Evolutionary conservation across 2,888 invertebrate genomes (phyloP).

Genomic region (Leptinotarsa juncta): DNA sequence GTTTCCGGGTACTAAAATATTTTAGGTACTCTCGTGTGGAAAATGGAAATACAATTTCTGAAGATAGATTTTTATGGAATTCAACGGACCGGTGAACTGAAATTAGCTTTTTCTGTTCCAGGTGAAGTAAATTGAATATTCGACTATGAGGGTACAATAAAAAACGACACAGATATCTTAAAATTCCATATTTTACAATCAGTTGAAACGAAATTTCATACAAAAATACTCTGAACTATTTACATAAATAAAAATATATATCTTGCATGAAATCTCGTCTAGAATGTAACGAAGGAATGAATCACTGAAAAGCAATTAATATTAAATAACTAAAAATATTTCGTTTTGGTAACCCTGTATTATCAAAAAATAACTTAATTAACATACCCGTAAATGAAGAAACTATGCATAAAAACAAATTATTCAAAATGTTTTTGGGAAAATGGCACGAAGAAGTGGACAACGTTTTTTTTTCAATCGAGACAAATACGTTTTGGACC

Average conservation of each 20-base stretch:
- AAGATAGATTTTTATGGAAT: background rate
- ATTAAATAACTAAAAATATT: slow-evolving; percentile 48
- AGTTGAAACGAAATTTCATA: slow-evolving; percentile 31
- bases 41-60: background rate
- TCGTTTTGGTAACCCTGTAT: slow-evolving; percentile 62
- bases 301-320: slow-evolving; percentile 44
- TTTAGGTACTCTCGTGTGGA: too few species aligned
- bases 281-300: slow-evolving; percentile 27
- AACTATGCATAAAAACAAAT: slow-evolving; percentile 53
- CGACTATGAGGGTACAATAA: background rate
- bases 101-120: slow-evolving; percentile 24
- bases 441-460: slow-evolving; percentile 23
- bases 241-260: slow-evolving; percentile 43
- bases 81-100: background rate
- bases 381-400: slow-evolving; percentile 46
- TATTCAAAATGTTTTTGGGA: background rate
- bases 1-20: too few species aligned
- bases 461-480: slow-evolving; percentile 19
- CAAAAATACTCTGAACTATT: slow-evolving; percentile 37
- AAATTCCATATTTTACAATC: slow-evolving; percentile 11
- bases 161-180: slow-evolving; percentile 3
- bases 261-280: slow-evolving; percentile 35
- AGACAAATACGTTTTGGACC: slow-evolving; percentile 44
- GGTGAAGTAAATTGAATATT: slow-evolving; percentile 22
- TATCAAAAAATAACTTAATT: slow-evolving; percentile 51